phyloP scores from a whole-genome alignment of 2,888 invertebrate genomes.

The Argynnis bischoffii region DNA sequence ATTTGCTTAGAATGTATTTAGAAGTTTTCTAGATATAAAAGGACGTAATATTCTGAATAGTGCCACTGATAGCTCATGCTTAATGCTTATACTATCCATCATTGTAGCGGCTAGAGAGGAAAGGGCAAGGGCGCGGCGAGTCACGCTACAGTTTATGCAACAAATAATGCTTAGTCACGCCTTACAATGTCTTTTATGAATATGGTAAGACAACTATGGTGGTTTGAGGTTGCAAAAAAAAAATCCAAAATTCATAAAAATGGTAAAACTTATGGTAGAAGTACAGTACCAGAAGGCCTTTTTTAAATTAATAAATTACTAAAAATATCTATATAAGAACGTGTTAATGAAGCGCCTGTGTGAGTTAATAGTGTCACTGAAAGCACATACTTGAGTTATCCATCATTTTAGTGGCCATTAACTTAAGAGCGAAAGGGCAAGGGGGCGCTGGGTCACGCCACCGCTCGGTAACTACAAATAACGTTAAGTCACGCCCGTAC shows the following conservation, averaged over 20 bases:
- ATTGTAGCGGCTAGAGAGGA: neutral
- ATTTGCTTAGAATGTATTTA: neutral
- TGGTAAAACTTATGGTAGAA: too few species aligned
- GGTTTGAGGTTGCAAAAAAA: neutral
- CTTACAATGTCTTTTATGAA: slow-evolving; percentile 10
- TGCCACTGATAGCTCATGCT: slow-evolving; percentile 5
- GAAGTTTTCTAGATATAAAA: neutral
- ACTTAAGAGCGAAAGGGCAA: slow-evolving; percentile 56
- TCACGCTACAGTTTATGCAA: slow-evolving; percentile 17
- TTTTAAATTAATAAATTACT: too few species aligned
- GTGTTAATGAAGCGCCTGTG: slow-evolving; percentile 29
- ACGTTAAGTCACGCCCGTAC: slow-evolving; percentile 32
- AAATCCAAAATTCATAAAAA: too few species aligned
- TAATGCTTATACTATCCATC: slow-evolving; percentile 6
- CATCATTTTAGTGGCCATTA: slow-evolving; percentile 73
- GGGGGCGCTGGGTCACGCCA: slow-evolving; percentile 70
- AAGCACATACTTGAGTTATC: slow-evolving; percentile 60
- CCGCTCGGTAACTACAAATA: slow-evolving; percentile 41
- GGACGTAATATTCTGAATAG: neutral
- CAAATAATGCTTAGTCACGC: slow-evolving; percentile 19
- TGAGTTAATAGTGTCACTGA: slow-evolving; percentile 47
- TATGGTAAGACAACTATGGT: slow-evolving; percentile 3
- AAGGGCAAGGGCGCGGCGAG: slow-evolving; percentile 19
- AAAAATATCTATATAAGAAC: slow-evolving; percentile 1
- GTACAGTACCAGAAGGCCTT: too few species aligned